Percentiles rank a stretch among this genome's conserved stretches.
These are phyloP conservation scores for Vollenhovia emeryi DNA, from an alignment of 1,140 invertebrate species.

Conservation along the genomic window DNA sequence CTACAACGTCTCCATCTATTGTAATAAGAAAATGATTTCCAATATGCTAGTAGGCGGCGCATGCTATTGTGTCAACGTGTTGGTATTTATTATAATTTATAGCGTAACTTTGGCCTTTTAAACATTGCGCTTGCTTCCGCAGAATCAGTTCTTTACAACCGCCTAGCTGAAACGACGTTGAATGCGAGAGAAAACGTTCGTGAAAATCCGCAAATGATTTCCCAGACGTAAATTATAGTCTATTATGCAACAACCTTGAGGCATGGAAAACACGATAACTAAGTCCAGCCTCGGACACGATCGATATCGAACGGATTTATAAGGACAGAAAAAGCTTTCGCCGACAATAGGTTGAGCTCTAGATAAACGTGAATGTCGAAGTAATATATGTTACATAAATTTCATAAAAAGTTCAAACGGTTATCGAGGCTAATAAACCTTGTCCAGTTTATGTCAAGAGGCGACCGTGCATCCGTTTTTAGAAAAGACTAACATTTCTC, in stretches of 20 bases:
- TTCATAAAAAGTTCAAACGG: constrained; percentile 3
- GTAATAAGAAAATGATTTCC: constrained; percentile 20
- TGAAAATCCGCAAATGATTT: constrained; percentile 5
- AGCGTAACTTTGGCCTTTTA: neutral
- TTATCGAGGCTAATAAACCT: neutral
- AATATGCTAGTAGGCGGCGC: neutral
- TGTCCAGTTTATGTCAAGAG: neutral
- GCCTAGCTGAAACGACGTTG: neutral
- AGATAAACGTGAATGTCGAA: constrained; percentile 7
- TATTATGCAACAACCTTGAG: constrained; percentile 45
- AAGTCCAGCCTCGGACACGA: constrained; percentile 46
- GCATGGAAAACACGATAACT: constrained; percentile 44
- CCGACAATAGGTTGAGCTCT: constrained; percentile 12
- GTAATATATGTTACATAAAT: constrained; percentile 29
- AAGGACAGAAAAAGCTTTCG: constrained; percentile 29
- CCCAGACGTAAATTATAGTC: neutral
- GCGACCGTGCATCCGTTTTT: neutral
- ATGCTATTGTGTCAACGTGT: neutral
- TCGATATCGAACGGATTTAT: constrained; percentile 48
- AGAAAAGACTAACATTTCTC: neutral
- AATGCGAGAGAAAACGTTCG: too few relatives aligned
- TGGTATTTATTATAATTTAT: neutral
- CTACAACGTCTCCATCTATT: neutral
- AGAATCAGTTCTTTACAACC: neutral
- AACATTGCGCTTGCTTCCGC: neutral